Conservation (phyloP, 2,797 vertebrate species). For the Dromococcyx pavoninus region DNA sequence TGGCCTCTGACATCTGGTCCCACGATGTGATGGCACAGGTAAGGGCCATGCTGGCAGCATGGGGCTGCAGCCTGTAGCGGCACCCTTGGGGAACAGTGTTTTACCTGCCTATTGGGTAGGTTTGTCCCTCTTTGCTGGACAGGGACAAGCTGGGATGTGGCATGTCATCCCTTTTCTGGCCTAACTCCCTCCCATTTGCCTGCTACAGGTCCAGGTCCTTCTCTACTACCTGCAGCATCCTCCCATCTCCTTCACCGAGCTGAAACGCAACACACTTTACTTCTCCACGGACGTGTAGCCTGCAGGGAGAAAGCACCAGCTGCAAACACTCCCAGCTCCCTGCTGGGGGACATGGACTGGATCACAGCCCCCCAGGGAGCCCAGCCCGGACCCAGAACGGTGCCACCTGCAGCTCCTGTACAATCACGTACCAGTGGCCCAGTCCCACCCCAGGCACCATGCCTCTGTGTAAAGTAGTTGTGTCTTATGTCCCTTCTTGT, state of each 20-base stretch:
- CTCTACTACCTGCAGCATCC: constrained; percentile 98
- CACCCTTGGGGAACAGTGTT: neutral
- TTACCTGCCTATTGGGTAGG: neutral
- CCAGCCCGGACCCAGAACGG: constrained; percentile 40
- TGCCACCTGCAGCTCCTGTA: constrained; percentile 67
- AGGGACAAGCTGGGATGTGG: neutral
- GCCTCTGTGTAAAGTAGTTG: constrained; percentile 68
- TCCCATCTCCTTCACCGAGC: constrained; percentile 92
- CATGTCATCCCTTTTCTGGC: neutral
- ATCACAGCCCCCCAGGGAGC: neutral
- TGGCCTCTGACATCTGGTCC: constrained; percentile 97
- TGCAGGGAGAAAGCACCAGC: constrained; percentile 30
- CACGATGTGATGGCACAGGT: constrained; percentile 99
- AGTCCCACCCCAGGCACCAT: neutral
- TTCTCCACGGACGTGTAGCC: constrained; percentile 96
- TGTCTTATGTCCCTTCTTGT: constrained; percentile 73
- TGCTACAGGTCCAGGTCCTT: constrained; percentile 92
- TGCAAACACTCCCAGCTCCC: constrained; percentile 44
- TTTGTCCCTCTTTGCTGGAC: neutral
- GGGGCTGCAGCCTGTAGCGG: rapidly evolving
- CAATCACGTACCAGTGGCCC: constrained; percentile 62
- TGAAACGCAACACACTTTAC: constrained; percentile 96
- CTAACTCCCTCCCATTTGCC: neutral
- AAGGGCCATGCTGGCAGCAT: neutral
- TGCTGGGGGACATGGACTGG: constrained; percentile 52